Percentiles rank a stretch among this genome's conserved stretches.
These are phyloP conservation scores for Copsychus sechellarum DNA, from an alignment of 2,113 vertebrate species.

Conservation along the genomic window DNA sequence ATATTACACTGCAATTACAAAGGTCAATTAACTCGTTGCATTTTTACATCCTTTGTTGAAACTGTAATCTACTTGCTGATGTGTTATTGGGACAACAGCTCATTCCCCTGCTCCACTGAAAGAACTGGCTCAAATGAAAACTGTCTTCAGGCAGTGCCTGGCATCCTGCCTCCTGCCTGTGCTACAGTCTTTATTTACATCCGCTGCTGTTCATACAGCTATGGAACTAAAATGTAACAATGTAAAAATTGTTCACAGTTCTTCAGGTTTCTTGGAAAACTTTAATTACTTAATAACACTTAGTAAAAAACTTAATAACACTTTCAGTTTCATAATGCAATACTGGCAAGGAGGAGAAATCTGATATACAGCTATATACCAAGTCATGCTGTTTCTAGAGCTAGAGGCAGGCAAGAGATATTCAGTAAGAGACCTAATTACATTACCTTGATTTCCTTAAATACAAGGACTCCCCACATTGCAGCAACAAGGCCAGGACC, in stretches of 20 bases:
- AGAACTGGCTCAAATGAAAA: background rate
- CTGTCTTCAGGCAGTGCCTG: background rate
- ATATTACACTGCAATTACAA: background rate
- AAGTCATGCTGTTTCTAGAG: background rate
- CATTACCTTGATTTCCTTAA: slow-evolving; percentile 89
- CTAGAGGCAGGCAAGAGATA: background rate
- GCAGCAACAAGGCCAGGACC: slow-evolving; percentile 87
- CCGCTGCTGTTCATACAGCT: background rate
- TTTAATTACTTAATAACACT: too few relatives aligned
- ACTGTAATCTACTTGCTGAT: background rate
- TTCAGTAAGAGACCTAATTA: background rate
- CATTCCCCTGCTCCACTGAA: background rate
- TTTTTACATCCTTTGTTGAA: background rate
- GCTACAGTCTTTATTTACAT: background rate
- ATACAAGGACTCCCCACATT: slow-evolving; percentile 87
- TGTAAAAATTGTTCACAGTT: background rate
- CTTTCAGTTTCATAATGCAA: background rate
- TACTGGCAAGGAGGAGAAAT: background rate
- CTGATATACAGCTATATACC: background rate
- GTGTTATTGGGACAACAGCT: background rate
- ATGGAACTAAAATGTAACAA: background rate
- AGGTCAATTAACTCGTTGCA: background rate
- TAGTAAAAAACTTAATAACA: too few relatives aligned
- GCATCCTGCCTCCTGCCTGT: background rate
- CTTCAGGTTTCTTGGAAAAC: background rate